Evolutionary conservation across 2,888 invertebrate genomes (phyloP).

Genomic region (Digitonthophagus gazella): DNA sequence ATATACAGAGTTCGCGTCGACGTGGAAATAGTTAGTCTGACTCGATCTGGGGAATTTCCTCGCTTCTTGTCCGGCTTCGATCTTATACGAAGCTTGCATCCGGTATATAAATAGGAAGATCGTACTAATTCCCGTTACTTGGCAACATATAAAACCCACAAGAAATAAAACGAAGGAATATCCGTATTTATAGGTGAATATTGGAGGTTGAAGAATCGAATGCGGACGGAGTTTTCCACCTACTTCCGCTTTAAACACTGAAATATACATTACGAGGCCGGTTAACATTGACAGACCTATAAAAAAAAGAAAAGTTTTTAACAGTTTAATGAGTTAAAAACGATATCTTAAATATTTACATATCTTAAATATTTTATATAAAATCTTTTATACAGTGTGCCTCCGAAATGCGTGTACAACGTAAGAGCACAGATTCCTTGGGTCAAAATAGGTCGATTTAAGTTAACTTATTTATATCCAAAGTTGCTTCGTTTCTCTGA

Average conservation of each 20-base stretch:
- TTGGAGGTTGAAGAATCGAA: slow-evolving; percentile 73
- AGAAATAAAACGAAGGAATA: slow-evolving; percentile 85
- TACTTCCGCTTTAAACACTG: slow-evolving; percentile 87
- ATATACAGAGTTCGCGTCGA: slow-evolving; percentile 41
- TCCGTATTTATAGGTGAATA: slow-evolving; percentile 84
- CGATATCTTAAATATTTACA: too few species aligned
- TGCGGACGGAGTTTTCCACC: slow-evolving; percentile 81
- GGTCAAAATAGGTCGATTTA: too few species aligned
- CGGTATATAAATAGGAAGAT: slow-evolving; percentile 84
- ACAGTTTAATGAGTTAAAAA: too few species aligned
- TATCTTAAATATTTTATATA: too few species aligned
- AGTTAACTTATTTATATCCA: too few species aligned
- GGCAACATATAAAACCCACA: slow-evolving; percentile 79
- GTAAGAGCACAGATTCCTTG: too few species aligned
- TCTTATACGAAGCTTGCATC: slow-evolving; percentile 62
- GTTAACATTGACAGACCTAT: slow-evolving; percentile 85
- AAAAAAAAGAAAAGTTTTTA: slow-evolving; percentile 44
- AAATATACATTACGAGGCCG: slow-evolving; percentile 90
- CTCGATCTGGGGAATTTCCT: slow-evolving; percentile 52
- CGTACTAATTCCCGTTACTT: slow-evolving; percentile 82
- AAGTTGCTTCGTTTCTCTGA: too few species aligned
- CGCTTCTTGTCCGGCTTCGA: slow-evolving; percentile 54
- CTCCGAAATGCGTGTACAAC: too few species aligned
- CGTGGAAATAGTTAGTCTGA: slow-evolving; percentile 41
- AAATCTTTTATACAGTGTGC: too few species aligned